phyloP scores from a whole-genome alignment of 2,888 invertebrate species.

The Antheraea assamensis region DNA sequence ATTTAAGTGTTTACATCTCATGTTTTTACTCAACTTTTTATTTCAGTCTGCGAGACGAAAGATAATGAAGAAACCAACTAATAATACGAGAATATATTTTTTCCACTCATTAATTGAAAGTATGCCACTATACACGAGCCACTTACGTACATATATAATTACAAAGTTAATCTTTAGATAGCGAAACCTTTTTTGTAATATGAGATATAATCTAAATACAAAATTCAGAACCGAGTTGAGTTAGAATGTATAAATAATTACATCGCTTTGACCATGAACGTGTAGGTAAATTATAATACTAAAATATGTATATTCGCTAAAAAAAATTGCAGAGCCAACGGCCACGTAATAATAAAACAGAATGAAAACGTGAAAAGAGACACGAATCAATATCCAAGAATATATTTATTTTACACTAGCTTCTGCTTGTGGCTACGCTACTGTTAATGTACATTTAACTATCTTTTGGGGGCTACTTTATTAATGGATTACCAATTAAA shows the following conservation, averaged over 20 bases:
- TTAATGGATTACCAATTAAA: too few relatives aligned
- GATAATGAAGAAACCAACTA: conserved; percentile 6
- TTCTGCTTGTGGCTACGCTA: too few relatives aligned
- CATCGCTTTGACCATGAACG: background rate
- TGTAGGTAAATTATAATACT: conserved; percentile 3
- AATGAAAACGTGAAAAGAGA: background rate
- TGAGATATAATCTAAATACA: background rate
- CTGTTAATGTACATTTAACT: too few relatives aligned
- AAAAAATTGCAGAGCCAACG: background rate
- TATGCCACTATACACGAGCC: background rate
- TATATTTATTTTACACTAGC: too few relatives aligned
- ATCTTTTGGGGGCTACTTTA: too few relatives aligned
- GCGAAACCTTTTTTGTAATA: background rate
- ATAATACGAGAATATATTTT: background rate
- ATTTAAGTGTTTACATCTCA: background rate
- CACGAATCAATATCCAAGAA: background rate
- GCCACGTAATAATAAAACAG: background rate
- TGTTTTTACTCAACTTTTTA: conserved; percentile 1
- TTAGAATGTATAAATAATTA: conserved; percentile 13
- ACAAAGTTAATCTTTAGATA: background rate
- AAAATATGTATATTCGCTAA: background rate
- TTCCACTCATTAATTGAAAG: background rate
- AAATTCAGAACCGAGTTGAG: background rate
- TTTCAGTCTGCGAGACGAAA: background rate
- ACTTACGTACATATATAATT: conserved; percentile 9